Evolutionary conservation across 2,113 vertebrate genomes (phyloP).

Genomic region (Corythaixoides concolor): DNA sequence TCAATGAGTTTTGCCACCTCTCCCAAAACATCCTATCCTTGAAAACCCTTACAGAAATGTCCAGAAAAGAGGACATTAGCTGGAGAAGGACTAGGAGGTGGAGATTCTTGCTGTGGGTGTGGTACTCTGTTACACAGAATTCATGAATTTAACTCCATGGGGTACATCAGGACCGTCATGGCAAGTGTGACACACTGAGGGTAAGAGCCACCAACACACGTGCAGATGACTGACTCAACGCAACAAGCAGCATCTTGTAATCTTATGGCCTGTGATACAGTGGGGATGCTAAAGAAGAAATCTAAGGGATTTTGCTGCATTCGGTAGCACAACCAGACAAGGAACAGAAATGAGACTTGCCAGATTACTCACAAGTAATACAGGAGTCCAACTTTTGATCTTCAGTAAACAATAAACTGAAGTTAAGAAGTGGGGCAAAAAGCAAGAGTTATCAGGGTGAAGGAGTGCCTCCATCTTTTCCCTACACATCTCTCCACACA

Average conservation of each 20-base stretch:
- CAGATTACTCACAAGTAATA: not conserved
- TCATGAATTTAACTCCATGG: not conserved
- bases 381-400: not conserved
- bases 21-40: not conserved
- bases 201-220: not conserved
- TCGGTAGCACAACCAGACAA: not conserved
- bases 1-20: not conserved
- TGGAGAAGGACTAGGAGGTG: not conserved
- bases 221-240: not conserved
- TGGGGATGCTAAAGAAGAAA: not conserved
- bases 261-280: not conserved
- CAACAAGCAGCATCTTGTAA: not conserved
- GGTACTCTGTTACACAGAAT: not conserved
- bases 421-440: not conserved
- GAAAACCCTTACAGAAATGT: not conserved
- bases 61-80: not conserved
- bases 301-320: not conserved
- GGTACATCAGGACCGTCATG: not conserved
- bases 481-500: not conserved
- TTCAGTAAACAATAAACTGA: not conserved
- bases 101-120: not conserved
- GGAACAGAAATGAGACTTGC: fast-evolving
- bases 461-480: not conserved
- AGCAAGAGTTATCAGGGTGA: not conserved
- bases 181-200: not conserved